Conservation (phyloP, 1,140 invertebrate species). For the Macrobrachium nipponense region DNA sequence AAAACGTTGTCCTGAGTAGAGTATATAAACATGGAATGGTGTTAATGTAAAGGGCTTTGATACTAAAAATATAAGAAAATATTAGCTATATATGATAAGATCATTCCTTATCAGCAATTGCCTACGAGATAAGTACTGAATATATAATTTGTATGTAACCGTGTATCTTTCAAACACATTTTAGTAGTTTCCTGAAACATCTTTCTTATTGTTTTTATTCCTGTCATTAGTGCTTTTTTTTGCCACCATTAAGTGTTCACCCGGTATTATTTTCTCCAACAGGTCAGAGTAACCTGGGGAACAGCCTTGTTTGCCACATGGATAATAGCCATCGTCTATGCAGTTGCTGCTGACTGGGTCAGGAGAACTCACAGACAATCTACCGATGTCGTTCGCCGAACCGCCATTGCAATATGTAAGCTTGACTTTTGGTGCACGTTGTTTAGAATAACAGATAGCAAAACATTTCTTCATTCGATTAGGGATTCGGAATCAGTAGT, state of each 20-base stretch:
- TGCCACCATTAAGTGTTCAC: neutral
- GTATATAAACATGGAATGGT: too few species aligned
- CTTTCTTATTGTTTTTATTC: neutral
- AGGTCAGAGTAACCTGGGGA: slow-evolving; percentile 58
- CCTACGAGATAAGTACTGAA: too few species aligned
- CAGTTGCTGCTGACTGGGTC: slow-evolving; percentile 49
- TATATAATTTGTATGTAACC: too few species aligned
- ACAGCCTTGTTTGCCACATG: slow-evolving; percentile 52
- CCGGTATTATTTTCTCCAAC: neutral
- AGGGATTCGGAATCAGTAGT: neutral
- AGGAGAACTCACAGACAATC: slow-evolving; percentile 44
- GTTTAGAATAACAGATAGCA: neutral
- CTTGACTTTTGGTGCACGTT: neutral
- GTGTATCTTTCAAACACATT: too few species aligned
- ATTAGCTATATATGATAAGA: too few species aligned
- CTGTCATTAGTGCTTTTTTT: too few species aligned
- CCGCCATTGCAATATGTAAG: slow-evolving; percentile 62
- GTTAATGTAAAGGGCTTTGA: too few species aligned
- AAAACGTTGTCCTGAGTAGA: too few species aligned
- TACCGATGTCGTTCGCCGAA: slow-evolving; percentile 48
- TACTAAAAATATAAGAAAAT: too few species aligned
- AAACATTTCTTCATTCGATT: neutral
- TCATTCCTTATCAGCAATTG: too few species aligned
- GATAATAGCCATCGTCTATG: slow-evolving; percentile 51
- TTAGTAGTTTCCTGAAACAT: neutral